phyloP scores from a whole-genome alignment of 2,888 invertebrate genomes.

The Cenopis cana region DNA sequence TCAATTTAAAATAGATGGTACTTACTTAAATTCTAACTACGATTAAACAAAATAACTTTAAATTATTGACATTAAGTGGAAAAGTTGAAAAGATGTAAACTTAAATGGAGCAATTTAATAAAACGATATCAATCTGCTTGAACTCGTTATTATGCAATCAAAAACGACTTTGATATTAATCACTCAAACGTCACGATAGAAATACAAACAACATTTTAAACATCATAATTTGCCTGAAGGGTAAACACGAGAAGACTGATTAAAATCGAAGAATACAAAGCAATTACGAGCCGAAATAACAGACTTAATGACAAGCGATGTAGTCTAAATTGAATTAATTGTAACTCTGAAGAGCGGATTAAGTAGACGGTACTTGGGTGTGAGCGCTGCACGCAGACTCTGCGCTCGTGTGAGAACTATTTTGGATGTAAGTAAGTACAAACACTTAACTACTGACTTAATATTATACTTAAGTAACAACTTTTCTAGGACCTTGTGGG shows the following conservation, averaged over 20 bases:
- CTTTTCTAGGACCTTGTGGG: constrained; percentile 46
- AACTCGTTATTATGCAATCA: constrained; percentile 70
- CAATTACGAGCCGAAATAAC: constrained; percentile 56
- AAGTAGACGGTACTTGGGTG: constrained; percentile 29
- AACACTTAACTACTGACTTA: constrained; percentile 43
- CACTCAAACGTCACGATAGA: constrained; percentile 64
- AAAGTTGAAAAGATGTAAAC: constrained; percentile 26
- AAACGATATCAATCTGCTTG: constrained; percentile 54
- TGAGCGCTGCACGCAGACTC: constrained; percentile 25
- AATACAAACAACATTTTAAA: constrained; percentile 71
- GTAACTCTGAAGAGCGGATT: constrained; percentile 42
- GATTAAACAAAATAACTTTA: constrained; percentile 31
- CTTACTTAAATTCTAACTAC: constrained; percentile 10
- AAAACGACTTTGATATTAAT: constrained; percentile 71
- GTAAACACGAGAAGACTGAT: constrained; percentile 59
- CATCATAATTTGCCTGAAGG: constrained; percentile 65
- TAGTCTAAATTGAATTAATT: constrained; percentile 53
- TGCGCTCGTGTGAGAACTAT: constrained; percentile 43
- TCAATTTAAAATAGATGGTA: constrained; percentile 19
- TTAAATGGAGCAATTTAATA: constrained; percentile 49
- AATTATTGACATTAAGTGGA: constrained; percentile 37
- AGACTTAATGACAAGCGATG: constrained; percentile 54
- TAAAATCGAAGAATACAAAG: constrained; percentile 60
- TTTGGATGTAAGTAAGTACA: constrained; percentile 33
- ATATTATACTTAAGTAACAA: constrained; percentile 44